Evolutionary conservation across 2,797 vertebrate species (phyloP), one percentile per base, ranked within the genome.

Genomic region (Discoglossus pictus): DNA sequence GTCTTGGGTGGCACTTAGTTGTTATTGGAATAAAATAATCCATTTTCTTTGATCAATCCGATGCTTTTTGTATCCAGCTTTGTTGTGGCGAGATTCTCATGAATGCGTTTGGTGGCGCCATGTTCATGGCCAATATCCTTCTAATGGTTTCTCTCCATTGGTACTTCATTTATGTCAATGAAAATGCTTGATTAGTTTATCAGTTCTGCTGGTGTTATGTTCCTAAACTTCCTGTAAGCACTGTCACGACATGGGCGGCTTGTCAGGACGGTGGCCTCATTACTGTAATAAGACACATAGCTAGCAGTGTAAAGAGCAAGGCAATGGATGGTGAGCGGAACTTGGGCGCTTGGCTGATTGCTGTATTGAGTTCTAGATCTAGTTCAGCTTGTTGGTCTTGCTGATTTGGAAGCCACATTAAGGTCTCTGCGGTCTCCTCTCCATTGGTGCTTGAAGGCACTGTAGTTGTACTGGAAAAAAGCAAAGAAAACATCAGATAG

Each of bases 361-460:
- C 31, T 65, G 76, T 60, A 31, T 12, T 64, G 34, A 75, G 79
- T 55, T 78, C 80, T 58, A 84, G 83, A 4, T 85, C 86, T 68
- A 81, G 88, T 47, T 87, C 93, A 79, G 51, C 35, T n/a, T 58
- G 44, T 24, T 46, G 31, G 7, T 71, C 68, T 31, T 31, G 27
- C 21, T 63, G 52, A 24, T 93, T 83, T 15, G 89, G 88, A 66
- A 86, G 88, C 77, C 88, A 93, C 43, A 88, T 76, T 2, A 87
- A 88, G 47, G 95, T 85, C 50, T 90, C 90, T 75, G 91, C 86
- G 0, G 96, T 95, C 74, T 92, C 83, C 2, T 96, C 92, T 72
- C 90, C 89, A 2, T 93, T 91, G 18, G 91, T 90, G n/a, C 85
- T 90, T 5, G 86, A 83, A 6, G 93, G 90, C 16, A 89, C 83